Base-by-base conservation (phyloP, 2,113 vertebrate species). In the Athene cunicularia region DNA sequence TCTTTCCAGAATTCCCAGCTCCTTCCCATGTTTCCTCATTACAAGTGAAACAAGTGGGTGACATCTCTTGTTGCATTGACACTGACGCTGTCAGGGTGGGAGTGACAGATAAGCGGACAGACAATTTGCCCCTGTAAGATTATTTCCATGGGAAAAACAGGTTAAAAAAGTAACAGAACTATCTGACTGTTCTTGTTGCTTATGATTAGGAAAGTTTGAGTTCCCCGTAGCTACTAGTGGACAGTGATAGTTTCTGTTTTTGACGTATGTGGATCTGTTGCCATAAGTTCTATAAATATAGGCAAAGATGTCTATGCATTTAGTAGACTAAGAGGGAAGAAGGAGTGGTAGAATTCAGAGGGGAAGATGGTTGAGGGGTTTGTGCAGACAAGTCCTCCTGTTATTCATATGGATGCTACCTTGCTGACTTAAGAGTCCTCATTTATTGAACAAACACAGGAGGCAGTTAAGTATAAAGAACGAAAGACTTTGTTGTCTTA, bases 151-250 rank as follows among this genome's bases (percentile, higher is more conserved):
- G 80, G 66, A 26, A 55, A 24, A 13, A 2, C 9, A 56, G 9
- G 11, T 73, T 12, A 8, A 41, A 80, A 80, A 68, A 49, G 16
- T 18, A 39, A 30, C 53, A 86, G 71, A 86, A 28, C 18, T 14
- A n/a, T 18, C 45, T 63, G 53, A 8, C 35, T 93, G 2, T 21
- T 74, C 32, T 12, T 52, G 39, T 24, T 73, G 33, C 39, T 47
- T 55, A 8, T 32, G 37, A 76, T 87, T 53, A 70, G 45, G 41
- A 18, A 19, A 21, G 37, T 39, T 52, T 5, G n/a, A 37, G 19
- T 18, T 8, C 13, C 17, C 27, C 0, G 0, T 15, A 62, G 53
- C 53, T 37, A 35, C 14, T 1, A 15, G 43, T 5, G 67, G n/a
- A 3, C 4, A 14, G 10, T 3, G 2, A 5, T 24, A 5, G 4